Conservation (phyloP, 2,797 vertebrate species). For the Pseudomugil gertrudae region DNA sequence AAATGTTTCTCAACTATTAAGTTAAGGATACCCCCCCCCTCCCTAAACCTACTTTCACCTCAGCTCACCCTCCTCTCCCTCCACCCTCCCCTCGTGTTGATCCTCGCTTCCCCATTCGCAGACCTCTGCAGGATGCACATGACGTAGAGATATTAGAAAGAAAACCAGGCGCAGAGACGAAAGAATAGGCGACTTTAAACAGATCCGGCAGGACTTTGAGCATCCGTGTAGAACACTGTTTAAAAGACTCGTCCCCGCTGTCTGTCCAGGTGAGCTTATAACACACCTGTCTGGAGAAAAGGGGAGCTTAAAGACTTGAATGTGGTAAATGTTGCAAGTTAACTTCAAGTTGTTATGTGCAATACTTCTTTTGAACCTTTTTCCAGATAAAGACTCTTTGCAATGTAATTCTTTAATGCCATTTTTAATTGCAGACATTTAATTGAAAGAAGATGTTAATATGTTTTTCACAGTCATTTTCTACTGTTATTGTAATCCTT, state of each 20-base stretch:
- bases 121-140: slow-evolving; percentile 95
- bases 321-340: slow-evolving; percentile 99
- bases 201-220: slow-evolving; percentile 87
- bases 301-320: slow-evolving; percentile 99
- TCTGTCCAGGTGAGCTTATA: slow-evolving; percentile 78
- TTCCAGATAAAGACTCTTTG: slow-evolving; percentile 98
- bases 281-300: slow-evolving; percentile 86
- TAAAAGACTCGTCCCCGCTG: slow-evolving; percentile 86
- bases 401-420: slow-evolving; percentile 99
- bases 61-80: slow-evolving; percentile 30
- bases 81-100: slow-evolving; percentile 57
- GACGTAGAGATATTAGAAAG: slow-evolving; percentile 58
- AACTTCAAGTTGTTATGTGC: slow-evolving; percentile 99
- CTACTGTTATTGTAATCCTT: slow-evolving; percentile 99
- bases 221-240: slow-evolving; percentile 95
- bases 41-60: slow-evolving; percentile 55
- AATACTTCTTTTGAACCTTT: slow-evolving; percentile 99
- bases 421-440: slow-evolving; percentile 99
- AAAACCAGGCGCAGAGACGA: neutral
- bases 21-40: slow-evolving; percentile 77
- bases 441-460: slow-evolving; percentile 95
- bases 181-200: slow-evolving; percentile 70
- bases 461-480: slow-evolving; percentile 98
- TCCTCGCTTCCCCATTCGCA: slow-evolving; percentile 94
- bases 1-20: slow-evolving; percentile 96